Evolutionary conservation across 2,888 invertebrate species (phyloP).

Genomic region (Drosophila barbarae): DNA sequence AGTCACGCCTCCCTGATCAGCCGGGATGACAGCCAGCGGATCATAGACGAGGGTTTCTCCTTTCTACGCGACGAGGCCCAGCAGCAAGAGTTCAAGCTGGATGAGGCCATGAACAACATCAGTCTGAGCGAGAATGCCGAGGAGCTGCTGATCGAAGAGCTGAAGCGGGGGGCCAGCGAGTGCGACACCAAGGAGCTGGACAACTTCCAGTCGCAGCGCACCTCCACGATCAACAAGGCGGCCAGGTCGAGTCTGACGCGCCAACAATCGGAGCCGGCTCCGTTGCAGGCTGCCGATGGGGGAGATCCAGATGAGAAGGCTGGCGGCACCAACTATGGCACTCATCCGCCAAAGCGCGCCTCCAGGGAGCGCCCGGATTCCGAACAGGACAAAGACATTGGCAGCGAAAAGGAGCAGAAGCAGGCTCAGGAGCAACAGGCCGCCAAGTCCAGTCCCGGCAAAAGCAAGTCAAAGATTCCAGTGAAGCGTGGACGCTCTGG

Average conservation of each 20-base stretch:
- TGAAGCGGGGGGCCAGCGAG: conserved; percentile 72
- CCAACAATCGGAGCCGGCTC: conserved; percentile 79
- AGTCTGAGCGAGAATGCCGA: conserved; percentile 77
- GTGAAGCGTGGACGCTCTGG: conserved; percentile 70
- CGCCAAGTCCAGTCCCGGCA: conserved; percentile 77
- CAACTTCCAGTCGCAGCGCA: conserved; percentile 69
- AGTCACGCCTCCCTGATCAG: conserved; percentile 82
- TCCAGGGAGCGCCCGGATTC: conserved; percentile 53
- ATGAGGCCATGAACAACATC: conserved; percentile 76
- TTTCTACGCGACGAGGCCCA: conserved; percentile 77
- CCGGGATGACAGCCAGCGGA: conserved; percentile 75
- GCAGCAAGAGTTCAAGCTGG: conserved; percentile 76
- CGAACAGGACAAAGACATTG: conserved; percentile 70
- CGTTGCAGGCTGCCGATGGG: conserved; percentile 55
- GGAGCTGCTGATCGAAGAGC: conserved; percentile 78
- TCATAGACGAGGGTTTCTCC: conserved; percentile 76
- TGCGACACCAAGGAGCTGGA: conserved; percentile 70
- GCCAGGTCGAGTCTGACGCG: conserved; percentile 63
- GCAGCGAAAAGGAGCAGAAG: conserved; percentile 64
- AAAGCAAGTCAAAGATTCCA: conserved; percentile 79
- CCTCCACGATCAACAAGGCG: conserved; percentile 62
- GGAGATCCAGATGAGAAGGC: conserved; percentile 43
- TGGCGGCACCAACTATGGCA: conserved; percentile 67
- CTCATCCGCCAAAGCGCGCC: conserved; percentile 77
- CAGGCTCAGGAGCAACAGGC: conserved; percentile 41